Conservation (phyloP, 2,797 vertebrate genomes). For the Catamblyrhynchus diadema region DNA sequence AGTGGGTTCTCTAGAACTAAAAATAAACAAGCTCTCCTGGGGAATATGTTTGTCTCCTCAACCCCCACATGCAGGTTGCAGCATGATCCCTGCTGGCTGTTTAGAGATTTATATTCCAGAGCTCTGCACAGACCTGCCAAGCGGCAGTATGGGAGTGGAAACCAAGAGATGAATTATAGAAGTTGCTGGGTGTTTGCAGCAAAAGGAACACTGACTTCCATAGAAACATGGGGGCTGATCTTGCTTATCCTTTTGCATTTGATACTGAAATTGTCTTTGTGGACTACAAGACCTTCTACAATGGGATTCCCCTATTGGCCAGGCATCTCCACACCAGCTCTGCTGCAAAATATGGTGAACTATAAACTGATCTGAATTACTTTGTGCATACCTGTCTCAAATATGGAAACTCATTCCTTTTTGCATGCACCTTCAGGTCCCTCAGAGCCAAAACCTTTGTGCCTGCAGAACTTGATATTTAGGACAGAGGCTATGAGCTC, state of each 20-base stretch:
- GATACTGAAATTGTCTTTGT: neutral
- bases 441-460: neutral
- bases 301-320: rapidly evolving
- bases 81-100: neutral
- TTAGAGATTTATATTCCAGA: neutral
- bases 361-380: neutral
- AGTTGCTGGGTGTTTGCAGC: neutral
- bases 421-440: neutral
- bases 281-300: neutral
- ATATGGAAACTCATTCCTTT: neutral
- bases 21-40: conserved; percentile 40
- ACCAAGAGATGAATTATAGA: neutral
- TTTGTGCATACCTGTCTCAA: neutral
- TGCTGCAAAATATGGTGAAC: neutral
- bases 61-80: neutral
- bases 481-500: neutral
- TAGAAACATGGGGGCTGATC: neutral
- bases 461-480: neutral
- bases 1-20: conserved; percentile 32
- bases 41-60: neutral
- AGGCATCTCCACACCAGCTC: neutral
- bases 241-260: neutral
- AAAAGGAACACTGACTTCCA: neutral
- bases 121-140: neutral
- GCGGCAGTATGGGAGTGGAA: neutral